Base-by-base conservation (phyloP, 2,797 vertebrate genomes). In the Linurgus olivaceus region DNA sequence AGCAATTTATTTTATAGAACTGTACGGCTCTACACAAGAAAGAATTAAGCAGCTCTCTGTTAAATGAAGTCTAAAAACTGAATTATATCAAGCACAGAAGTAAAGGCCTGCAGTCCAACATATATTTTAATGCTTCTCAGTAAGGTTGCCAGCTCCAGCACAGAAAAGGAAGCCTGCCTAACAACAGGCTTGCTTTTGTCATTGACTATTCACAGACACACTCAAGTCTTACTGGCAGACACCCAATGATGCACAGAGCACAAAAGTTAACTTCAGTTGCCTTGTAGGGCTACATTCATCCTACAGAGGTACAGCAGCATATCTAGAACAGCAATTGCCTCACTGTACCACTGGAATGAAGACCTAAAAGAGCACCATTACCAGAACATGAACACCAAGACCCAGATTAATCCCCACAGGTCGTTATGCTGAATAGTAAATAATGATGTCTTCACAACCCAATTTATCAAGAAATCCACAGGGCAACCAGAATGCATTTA, bases 161-260 rank as follows among this genome's bases (percentile, higher is more conserved):
- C 21, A 90, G 72, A 88, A 96, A 80, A 62, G 10, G 9, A 76
- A 67, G 57, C 40, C 78, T 62, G 74, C 40, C 48, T 77, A 90
- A 79, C 72, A 91, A 90, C 38, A 85, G 78, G 29, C 42, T 84
- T 71, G 54, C 73, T 93, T 90, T 84, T 90, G 70, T 77, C 73
- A 88, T 11, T 86, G 80, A 88, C 57, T 88, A 72, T 84, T 88
- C 88, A 90, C 83, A 86, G 76, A 77, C 9, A 0, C 40, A 55
- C 54, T 83, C 37, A 83, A 65, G 42, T 47, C 76, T 83, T 86
- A 63, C 4, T 83, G 86, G 42, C 83, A 96, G 50, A 65, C 45
- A 78, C 21, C 11, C 61, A 95, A 9, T 0, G 5, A 44, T 6
- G 80, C 58, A 84, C 33, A 81, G 16, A 77, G 17, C 21, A 87